Base-by-base conservation (phyloP, 2,797 vertebrate species). In the Chelon auratus region DNA sequence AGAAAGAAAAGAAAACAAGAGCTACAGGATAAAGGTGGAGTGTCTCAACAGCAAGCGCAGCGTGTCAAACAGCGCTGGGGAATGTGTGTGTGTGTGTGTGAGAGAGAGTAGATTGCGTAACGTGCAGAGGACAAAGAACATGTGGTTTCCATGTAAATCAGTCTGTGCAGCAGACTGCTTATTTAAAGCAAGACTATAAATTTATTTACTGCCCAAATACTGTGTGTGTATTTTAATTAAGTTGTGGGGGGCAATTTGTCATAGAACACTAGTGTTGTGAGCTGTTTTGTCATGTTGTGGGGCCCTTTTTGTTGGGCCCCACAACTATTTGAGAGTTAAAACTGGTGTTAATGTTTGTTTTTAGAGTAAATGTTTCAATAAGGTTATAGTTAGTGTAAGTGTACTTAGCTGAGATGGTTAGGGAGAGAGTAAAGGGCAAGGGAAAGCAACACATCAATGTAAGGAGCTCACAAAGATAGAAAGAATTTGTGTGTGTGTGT, bases 101-200 rank as follows among this genome's bases (percentile, higher is more conserved):
- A 15, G 39, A 33, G 15, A 30, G 20, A 61, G 54, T 18, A 10
- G 24, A 57, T 90, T 89, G 75, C 77, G n/a, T 90, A 87, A 90
- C 67, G 50, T 50, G 48, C 57, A 3, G n/a, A 73, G 57, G 71
- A 83, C 7, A 17, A 42, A 80, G 73, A 81, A 85, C 89, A 91
- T 87, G 72, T 87, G 85, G 72, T 81, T 80, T 86, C 75, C 75
- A 83, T 85, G 83, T 83, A 82, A 72, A 86, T 68, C 30, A 55
- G 53, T n/a, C 24, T 3, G 1, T 26, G 68, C 62, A 75, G 63
- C 56, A 74, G 57, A 51, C 60, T 36, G 56, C 51, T 52, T 56
- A 78, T 48, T 52, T 50, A 53, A 63, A 45, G 79, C 17, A 50
- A 37, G 30, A 30, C 26, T 42, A 47, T 51, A 3, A 37, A 57